Conservation (phyloP, 2,797 vertebrate genomes). For the Masticophis lateralis region DNA sequence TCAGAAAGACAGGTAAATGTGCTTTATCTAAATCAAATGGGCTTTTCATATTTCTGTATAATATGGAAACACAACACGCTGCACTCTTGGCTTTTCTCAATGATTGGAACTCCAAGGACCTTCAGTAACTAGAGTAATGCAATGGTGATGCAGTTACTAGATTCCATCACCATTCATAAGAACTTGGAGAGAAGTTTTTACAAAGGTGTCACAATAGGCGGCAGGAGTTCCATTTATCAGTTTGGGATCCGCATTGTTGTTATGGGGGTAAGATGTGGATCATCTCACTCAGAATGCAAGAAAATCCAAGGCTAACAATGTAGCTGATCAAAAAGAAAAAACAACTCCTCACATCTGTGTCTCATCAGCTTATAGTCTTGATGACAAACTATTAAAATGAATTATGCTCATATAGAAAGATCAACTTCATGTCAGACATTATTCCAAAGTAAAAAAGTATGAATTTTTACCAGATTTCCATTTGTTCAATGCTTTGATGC, state of each 20-base stretch:
- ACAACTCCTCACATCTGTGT: not conserved
- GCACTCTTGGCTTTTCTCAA: not conserved
- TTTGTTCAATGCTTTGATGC: conserved; percentile 75
- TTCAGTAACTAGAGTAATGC: not conserved
- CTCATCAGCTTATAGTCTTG: not conserved
- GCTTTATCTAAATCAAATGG: not conserved
- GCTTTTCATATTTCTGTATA: not conserved
- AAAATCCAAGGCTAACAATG: not conserved
- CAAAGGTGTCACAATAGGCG: not conserved
- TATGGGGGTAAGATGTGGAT: not conserved
- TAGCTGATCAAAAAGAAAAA: not conserved
- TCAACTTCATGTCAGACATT: not conserved
- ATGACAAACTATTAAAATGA: not conserved
- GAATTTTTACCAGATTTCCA: conserved; percentile 80
- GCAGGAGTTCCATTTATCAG: not conserved
- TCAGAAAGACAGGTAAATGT: not conserved
- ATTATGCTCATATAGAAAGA: not conserved
- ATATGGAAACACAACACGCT: not conserved
- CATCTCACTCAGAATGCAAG: not conserved
- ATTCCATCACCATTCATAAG: not conserved
- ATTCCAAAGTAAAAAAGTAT: conserved; percentile 32
- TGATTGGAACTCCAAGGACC: not conserved
- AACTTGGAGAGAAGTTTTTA: not conserved
- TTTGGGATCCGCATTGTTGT: not conserved
- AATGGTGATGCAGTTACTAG: not conserved